A percentile compares a stretch with the other conserved stretches of the same genome.
phyloP scores from a whole-genome alignment of 2,113 vertebrate species.

The Chaetops frenatus region DNA sequence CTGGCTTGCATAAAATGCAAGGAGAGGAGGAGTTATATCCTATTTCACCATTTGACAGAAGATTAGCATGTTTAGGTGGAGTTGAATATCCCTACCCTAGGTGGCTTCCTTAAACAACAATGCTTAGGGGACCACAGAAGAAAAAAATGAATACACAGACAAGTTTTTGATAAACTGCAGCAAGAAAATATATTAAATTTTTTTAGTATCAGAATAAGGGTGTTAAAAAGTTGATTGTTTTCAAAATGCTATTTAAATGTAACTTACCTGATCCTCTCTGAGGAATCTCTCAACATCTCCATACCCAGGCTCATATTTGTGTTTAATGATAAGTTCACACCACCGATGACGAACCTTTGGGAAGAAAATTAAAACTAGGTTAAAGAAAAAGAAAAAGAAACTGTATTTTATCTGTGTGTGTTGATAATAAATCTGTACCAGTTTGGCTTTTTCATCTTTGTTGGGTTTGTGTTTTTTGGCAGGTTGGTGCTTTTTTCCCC shows the following conservation, averaged over 20 bases:
- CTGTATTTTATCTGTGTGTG: not conserved
- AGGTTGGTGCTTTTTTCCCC: not conserved
- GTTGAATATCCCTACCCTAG: not conserved
- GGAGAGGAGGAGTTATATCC: not conserved
- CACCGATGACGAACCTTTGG: conserved; percentile 89
- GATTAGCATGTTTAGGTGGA: not conserved
- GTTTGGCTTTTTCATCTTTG: not conserved
- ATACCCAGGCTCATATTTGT: conserved; percentile 76
- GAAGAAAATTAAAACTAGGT: not conserved
- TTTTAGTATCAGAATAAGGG: not conserved
- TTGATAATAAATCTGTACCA: not conserved
- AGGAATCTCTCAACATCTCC: conserved; percentile 83
- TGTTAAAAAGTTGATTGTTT: not conserved
- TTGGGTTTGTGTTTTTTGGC: not conserved
- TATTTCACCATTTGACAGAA: not conserved
- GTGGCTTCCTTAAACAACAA: not conserved
- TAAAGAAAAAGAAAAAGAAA: not conserved
- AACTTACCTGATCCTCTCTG: conserved; percentile 83
- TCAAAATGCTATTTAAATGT: not conserved
- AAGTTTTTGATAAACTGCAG: not conserved
- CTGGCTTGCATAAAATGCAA: not conserved
- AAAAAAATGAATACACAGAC: not conserved
- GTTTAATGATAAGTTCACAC: conserved; percentile 92
- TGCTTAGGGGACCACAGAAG: not conserved
- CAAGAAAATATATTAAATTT: not conserved